These are phyloP conservation scores for Protodeltote pygarga DNA, from an alignment of 2,888 invertebrate genomes.

Conservation along the genomic window DNA sequence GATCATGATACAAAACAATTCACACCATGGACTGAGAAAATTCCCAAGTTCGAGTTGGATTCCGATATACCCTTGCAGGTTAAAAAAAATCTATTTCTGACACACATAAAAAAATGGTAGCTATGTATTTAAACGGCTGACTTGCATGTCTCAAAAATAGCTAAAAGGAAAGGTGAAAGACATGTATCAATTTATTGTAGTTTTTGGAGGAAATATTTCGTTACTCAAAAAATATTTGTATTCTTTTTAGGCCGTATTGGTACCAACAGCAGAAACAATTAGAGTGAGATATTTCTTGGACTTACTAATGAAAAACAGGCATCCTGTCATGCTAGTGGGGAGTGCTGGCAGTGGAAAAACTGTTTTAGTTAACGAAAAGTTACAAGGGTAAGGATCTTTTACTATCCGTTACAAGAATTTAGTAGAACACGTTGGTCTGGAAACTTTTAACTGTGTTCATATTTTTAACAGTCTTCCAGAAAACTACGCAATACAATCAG, in stretches of 20 bases:
- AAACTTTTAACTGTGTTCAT: not conserved
- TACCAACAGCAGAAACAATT: constrained; percentile 97
- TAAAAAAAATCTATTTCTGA: too few relatives aligned
- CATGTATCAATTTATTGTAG: too few relatives aligned
- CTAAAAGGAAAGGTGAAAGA: too few relatives aligned
- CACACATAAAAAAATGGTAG: too few relatives aligned
- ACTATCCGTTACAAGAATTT: not conserved
- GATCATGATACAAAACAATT: constrained; percentile 96
- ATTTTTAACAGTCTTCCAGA: constrained; percentile 88
- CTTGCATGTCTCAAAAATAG: too few relatives aligned
- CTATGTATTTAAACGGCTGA: too few relatives aligned
- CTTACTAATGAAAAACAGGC: constrained; percentile 94
- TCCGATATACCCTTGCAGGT: constrained; percentile 96
- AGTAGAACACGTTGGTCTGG: not conserved
- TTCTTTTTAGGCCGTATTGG: constrained; percentile 91
- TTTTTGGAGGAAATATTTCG: too few relatives aligned
- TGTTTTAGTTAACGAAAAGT: constrained; percentile 91
- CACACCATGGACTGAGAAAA: constrained; percentile 95
- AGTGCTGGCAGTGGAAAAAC: constrained; percentile 98
- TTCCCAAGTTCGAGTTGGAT: constrained; percentile 96
- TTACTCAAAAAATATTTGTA: too few relatives aligned
- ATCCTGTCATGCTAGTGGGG: constrained; percentile 98
- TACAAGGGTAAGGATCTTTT: constrained; percentile 87
- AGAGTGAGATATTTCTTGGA: constrained; percentile 96
- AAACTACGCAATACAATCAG: constrained; percentile 95